Evolutionary conservation across 2,797 vertebrate genomes (phyloP).

Genomic region (Pelodytes ibericus): DNA sequence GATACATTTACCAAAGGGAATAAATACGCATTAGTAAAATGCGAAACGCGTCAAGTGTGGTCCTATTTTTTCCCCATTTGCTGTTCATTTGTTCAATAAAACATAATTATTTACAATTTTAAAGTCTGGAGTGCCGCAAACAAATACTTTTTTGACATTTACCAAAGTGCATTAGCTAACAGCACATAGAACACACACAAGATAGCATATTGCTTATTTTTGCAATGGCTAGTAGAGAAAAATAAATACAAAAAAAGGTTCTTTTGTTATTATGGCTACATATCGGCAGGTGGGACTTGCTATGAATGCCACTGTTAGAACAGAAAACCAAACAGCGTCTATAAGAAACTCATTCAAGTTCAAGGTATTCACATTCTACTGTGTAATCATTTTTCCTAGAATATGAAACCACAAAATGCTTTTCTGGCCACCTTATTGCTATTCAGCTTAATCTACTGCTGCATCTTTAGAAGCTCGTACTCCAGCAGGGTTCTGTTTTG

Average conservation of each 20-base stretch:
- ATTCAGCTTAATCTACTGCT: slow-evolving; percentile 12
- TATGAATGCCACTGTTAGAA: slow-evolving; percentile 33
- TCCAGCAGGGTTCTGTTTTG: slow-evolving; percentile 3
- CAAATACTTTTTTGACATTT: too few relatives aligned
- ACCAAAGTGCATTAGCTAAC: too few relatives aligned
- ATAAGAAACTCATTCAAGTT: slow-evolving; percentile 35
- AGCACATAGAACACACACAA: too few relatives aligned
- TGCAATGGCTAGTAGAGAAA: background rate
- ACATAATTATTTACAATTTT: too few relatives aligned
- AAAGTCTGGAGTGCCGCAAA: too few relatives aligned
- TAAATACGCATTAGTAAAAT: too few relatives aligned
- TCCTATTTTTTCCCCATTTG: too few relatives aligned
- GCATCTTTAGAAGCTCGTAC: slow-evolving; percentile 11
- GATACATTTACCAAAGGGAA: too few relatives aligned
- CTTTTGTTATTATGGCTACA: background rate
- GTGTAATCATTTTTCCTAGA: slow-evolving; percentile 11
- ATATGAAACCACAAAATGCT: slow-evolving; percentile 42
- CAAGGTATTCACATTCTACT: slow-evolving; percentile 38
- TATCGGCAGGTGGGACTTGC: background rate
- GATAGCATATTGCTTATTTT: background rate
- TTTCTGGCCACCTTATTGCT: slow-evolving; percentile 17
- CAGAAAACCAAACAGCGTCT: slow-evolving; percentile 9
- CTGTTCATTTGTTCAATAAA: too few relatives aligned
- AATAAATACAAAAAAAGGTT: background rate
- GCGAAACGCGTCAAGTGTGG: too few relatives aligned